phyloP scores from a whole-genome alignment of 2,797 vertebrate species.

The Rousettus madagascariensis region DNA sequence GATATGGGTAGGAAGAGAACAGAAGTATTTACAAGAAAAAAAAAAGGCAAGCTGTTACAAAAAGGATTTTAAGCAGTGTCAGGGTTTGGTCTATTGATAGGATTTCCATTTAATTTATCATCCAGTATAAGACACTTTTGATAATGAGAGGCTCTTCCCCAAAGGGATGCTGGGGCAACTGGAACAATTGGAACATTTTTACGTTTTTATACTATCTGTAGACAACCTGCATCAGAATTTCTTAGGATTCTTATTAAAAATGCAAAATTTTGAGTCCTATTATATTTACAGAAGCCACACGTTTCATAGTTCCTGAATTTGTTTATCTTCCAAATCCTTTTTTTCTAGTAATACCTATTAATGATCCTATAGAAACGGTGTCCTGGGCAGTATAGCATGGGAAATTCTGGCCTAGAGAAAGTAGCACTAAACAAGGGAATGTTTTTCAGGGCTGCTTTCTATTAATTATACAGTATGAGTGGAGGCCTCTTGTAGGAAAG shows the following conservation, averaged over 20 bases:
- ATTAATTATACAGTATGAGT: neutral
- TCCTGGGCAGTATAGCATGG: neutral
- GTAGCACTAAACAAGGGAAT: constrained; percentile 10
- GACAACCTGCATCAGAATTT: neutral
- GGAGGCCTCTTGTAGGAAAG: neutral
- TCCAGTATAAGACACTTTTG: neutral
- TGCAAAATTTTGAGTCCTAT: neutral
- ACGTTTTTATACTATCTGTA: neutral
- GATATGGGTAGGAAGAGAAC: neutral
- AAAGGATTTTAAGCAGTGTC: neutral
- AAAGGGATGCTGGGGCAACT: neutral
- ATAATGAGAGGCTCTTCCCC: neutral
- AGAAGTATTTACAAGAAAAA: neutral
- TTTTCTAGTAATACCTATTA: neutral
- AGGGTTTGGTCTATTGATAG: neutral
- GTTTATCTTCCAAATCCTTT: neutral
- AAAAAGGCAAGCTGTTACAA: neutral
- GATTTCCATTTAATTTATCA: constrained; percentile 28
- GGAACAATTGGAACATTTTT: neutral
- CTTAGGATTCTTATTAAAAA: constrained; percentile 2
- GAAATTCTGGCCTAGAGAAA: neutral
- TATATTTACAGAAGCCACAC: constrained; percentile 3
- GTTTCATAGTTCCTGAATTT: neutral
- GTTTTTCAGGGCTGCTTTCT: constrained; percentile 29
- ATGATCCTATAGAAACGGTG: neutral